These are phyloP conservation scores for Melinopterus prodromus DNA, from an alignment of 2,888 invertebrate genomes.

Conservation along the genomic window DNA sequence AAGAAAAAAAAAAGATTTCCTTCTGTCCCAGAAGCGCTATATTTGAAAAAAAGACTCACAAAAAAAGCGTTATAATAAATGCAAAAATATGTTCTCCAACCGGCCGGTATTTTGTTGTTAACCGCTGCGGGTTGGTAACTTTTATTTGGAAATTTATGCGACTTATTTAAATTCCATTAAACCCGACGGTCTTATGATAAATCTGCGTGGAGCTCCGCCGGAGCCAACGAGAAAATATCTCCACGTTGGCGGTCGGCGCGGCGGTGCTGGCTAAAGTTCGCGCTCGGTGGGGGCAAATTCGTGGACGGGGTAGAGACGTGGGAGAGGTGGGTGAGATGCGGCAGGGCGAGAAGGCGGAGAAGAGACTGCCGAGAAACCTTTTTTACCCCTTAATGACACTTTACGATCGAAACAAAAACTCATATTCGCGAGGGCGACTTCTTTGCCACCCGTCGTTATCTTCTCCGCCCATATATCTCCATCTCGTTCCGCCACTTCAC, in stretches of 20 bases:
- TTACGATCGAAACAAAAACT: conserved; percentile 27
- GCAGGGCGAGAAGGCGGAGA: background rate
- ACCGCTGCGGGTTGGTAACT: conserved; percentile 10
- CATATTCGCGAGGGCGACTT: conserved; percentile 17
- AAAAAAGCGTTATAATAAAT: background rate
- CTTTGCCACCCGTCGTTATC: background rate
- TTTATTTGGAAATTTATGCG: conserved; percentile 25
- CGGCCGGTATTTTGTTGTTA: conserved; percentile 4
- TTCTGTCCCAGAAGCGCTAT: too few relatives aligned
- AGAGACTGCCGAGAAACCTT: conserved; percentile 12
- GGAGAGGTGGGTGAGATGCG: conserved; percentile 5
- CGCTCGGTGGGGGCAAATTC: background rate
- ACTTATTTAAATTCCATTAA: conserved; percentile 27
- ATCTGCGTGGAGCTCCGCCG: conserved; percentile 8
- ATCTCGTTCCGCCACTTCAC: conserved; percentile 11
- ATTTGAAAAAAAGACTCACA: too few relatives aligned
- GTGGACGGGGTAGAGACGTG: background rate
- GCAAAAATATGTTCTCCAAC: background rate
- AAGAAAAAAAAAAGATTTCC: too few relatives aligned
- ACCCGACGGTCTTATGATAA: conserved; percentile 20
- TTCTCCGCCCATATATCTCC: conserved; percentile 15
- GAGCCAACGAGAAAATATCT: conserved; percentile 10
- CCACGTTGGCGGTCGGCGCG: background rate
- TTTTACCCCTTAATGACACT: conserved; percentile 22
- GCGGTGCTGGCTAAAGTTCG: background rate